Evolutionary conservation across 2,888 invertebrate genomes (phyloP).

Genomic region (Hydriomena furcata): DNA sequence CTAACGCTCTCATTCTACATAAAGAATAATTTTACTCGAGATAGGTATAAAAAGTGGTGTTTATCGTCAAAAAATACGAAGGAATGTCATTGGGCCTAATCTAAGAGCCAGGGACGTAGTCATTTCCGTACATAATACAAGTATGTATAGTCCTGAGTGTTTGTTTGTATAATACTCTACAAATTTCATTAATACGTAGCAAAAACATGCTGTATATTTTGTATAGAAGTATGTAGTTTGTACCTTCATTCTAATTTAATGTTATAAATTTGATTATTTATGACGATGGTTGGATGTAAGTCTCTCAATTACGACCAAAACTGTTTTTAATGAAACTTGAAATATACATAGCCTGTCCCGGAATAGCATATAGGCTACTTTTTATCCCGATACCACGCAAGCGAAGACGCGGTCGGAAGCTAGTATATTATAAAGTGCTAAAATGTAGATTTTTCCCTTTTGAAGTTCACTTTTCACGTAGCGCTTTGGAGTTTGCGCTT

Average conservation of each 20-base stretch:
- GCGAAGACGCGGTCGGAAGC: no score
- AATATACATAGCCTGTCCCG: no score
- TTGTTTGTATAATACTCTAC: conserved; percentile 38
- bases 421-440: neutral
- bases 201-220: conserved; percentile 21
- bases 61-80: conserved; percentile 51
- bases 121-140: conserved; percentile 41
- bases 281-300: no score
- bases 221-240: conserved; percentile 24
- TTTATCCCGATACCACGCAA: no score
- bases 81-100: conserved; percentile 48
- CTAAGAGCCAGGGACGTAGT: conserved; percentile 36
- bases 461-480: conserved; percentile 2
- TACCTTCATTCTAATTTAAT: conserved; percentile 15
- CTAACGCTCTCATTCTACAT: conserved; percentile 19
- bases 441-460: conserved; percentile 13
- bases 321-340: no score
- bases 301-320: no score
- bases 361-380: no score
- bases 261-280: conserved; percentile 6
- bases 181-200: conserved; percentile 45
- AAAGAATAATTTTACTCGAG: conserved; percentile 27
- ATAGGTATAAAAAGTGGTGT: conserved; percentile 32
- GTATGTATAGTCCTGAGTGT: conserved; percentile 31
- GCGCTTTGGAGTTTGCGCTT: conserved; percentile 10